These are phyloP conservation scores for Salvelinus sp. DNA, from an alignment of 2,113 vertebrate species.

Conservation along the genomic window DNA sequence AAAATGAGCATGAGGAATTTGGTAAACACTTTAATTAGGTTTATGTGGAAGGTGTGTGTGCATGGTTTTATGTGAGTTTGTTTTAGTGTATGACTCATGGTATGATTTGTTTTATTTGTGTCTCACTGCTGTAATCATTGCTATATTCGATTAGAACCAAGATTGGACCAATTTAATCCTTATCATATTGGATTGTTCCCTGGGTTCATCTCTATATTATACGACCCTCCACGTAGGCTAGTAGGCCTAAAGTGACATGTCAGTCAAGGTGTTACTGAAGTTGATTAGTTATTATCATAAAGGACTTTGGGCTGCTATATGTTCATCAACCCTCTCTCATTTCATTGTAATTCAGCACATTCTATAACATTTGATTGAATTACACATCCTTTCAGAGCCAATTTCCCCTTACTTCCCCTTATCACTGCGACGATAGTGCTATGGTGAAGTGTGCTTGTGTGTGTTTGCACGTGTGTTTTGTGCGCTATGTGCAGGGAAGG, in stretches of 20 bases:
- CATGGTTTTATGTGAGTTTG: not conserved
- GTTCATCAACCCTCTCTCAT: too few species aligned
- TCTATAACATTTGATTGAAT: not conserved
- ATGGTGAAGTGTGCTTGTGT: not conserved
- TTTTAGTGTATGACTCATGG: not conserved
- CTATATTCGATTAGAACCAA: not conserved
- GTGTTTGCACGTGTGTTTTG: slow-evolving; percentile 17
- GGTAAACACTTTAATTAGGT: slow-evolving; percentile 35
- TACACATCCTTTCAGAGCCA: too few species aligned
- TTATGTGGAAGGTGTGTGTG: slow-evolving; percentile 2
- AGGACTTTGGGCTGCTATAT: too few species aligned
- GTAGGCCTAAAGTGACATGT: too few species aligned
- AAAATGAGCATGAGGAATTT: slow-evolving; percentile 31
- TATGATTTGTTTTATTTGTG: not conserved
- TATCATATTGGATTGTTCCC: too few species aligned
- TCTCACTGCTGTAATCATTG: not conserved
- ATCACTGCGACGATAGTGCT: not conserved
- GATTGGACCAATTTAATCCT: too few species aligned
- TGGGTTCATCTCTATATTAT: too few species aligned
- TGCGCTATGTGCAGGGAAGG: not conserved
- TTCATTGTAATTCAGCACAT: not conserved
- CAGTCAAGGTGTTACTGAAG: too few species aligned
- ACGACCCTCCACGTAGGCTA: too few species aligned
- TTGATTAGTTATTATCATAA: too few species aligned
- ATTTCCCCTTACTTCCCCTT: not conserved